Evolutionary conservation across 2,797 vertebrate genomes (phyloP).

Genomic region (Melanotaenia nigrans): DNA sequence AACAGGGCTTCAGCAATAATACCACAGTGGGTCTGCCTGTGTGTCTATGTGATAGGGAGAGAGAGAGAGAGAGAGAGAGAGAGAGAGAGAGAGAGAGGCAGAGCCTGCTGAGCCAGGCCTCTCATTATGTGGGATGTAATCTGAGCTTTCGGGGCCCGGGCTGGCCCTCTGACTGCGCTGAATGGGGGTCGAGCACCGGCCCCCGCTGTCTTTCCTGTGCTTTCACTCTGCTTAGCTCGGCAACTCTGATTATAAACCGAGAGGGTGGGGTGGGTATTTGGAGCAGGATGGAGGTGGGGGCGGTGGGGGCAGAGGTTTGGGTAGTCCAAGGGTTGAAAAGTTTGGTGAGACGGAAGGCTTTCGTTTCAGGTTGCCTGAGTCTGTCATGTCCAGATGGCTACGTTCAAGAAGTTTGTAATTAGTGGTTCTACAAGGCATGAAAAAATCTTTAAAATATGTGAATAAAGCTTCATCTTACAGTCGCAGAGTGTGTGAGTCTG

Average conservation of each 20-base stretch:
- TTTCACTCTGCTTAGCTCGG: conserved; percentile 88
- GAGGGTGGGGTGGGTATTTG: conserved; percentile 58
- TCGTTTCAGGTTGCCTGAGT: conserved; percentile 28
- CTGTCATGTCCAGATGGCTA: conserved; percentile 17
- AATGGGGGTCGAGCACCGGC: conserved; percentile 76
- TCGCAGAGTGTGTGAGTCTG: neutral
- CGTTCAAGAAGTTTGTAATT: conserved; percentile 14
- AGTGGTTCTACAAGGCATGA: conserved; percentile 12
- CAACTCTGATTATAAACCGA: conserved; percentile 84
- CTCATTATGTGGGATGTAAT: conserved; percentile 88
- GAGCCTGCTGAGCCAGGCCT: conserved; percentile 87
- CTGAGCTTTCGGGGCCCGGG: conserved; percentile 83
- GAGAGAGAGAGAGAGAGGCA: conserved; percentile 58
- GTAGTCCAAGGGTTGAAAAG: conserved; percentile 44
- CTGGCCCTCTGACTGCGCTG: conserved; percentile 73
- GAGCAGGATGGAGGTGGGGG: conserved; percentile 24
- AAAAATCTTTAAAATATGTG: conserved; percentile 18
- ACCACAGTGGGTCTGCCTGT: conserved; percentile 48
- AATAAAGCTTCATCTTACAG: conserved; percentile 8
- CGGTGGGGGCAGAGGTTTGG: conserved; percentile 45
- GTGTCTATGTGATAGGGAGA: conserved; percentile 32
- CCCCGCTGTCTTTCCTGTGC: conserved; percentile 84
- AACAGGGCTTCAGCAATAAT: conserved; percentile 74
- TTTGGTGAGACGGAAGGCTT: conserved; percentile 44
- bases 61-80: conserved; percentile 34